A percentile compares a stretch with the other conserved stretches of the same genome.
Evolutionary conservation across 1,140 invertebrate species (phyloP).

Genomic region (Tigriopus japonicus): DNA sequence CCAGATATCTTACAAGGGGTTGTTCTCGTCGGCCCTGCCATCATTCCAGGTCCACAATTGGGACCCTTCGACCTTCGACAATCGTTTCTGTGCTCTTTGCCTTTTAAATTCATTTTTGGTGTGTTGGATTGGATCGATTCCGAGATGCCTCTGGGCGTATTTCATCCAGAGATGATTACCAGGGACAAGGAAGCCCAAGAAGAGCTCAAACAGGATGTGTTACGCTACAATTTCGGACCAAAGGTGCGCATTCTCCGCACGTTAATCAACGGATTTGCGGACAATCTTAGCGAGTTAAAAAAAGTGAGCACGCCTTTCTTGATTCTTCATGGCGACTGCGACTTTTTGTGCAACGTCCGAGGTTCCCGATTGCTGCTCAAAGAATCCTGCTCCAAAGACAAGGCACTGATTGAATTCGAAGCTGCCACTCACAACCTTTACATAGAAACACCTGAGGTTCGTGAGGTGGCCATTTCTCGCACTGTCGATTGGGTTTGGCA

Average conservation of each 20-base stretch:
- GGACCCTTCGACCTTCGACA: no score
- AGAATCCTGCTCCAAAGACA: neutral
- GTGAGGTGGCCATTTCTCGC: neutral
- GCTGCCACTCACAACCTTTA: neutral
- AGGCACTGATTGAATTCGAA: neutral
- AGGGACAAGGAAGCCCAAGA: neutral
- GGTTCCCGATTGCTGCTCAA: neutral
- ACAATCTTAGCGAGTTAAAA: neutral
- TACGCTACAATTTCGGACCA: neutral
- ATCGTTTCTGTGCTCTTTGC: no score
- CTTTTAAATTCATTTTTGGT: no score
- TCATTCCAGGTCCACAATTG: neutral
- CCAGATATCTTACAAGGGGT: neutral
- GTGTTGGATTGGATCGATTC: no score
- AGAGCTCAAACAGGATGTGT: neutral
- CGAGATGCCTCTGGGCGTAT: neutral
- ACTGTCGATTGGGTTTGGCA: neutral
- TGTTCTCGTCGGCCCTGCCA: slow-evolving; percentile 1
- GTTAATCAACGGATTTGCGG: neutral
- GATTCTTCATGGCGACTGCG: neutral
- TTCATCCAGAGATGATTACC: neutral
- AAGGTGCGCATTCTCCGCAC: neutral
- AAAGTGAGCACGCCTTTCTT: neutral
- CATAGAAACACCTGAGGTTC: neutral
- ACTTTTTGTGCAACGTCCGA: neutral